phyloP scores from a whole-genome alignment of 2,797 vertebrate genomes.

The Podargus strigoides region DNA sequence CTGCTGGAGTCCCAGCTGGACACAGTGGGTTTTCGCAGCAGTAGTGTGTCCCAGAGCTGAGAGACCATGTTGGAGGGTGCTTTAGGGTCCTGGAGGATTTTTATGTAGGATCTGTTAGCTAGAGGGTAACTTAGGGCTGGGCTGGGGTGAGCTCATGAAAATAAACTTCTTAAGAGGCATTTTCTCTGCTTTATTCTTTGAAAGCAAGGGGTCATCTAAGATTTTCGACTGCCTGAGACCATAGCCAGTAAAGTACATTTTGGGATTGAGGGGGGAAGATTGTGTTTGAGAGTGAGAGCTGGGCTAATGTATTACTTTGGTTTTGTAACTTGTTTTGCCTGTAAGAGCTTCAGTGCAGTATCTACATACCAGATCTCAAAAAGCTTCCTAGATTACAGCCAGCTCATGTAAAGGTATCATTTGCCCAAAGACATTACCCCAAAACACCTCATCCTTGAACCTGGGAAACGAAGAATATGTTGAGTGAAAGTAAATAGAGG shows the following conservation, averaged over 20 bases:
- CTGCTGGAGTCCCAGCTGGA: not conserved
- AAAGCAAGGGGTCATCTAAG: not conserved
- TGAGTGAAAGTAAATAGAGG: not conserved
- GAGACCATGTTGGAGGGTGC: not conserved
- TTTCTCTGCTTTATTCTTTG: not conserved
- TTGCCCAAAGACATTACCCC: not conserved
- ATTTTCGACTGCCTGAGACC: not conserved
- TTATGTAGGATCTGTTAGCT: not conserved
- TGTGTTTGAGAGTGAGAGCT: not conserved
- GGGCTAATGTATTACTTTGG: not conserved
- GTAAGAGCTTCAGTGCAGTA: not conserved
- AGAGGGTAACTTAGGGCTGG: not conserved
- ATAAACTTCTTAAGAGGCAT: not conserved
- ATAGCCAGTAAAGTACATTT: not conserved
- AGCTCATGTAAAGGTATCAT: not conserved
- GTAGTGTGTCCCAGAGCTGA: not conserved
- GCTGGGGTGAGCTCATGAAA: not conserved
- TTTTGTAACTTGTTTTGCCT: not conserved
- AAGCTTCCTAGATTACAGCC: not conserved
- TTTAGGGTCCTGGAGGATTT: not conserved
- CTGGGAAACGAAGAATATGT: not conserved
- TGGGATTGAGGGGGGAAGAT: not conserved
- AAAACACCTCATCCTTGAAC: not conserved
- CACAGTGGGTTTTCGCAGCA: not conserved
- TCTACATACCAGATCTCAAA: not conserved